phyloP scores from a whole-genome alignment of 2,113 vertebrate species.

The Pristiophorus japonicus region DNA sequence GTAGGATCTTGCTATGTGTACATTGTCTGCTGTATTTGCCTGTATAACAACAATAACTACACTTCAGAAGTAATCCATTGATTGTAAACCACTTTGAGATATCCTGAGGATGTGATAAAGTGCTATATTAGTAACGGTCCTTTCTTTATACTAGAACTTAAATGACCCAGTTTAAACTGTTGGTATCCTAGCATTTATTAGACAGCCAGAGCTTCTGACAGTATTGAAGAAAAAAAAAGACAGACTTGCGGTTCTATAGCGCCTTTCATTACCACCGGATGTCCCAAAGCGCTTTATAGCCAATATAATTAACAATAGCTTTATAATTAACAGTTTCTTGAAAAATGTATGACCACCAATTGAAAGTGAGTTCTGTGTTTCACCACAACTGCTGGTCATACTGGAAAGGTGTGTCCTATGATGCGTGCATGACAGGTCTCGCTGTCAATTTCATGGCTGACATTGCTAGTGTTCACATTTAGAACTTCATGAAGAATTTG shows the following conservation, averaged over 20 bases:
- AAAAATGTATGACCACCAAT: background rate
- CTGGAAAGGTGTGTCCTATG: too few species aligned
- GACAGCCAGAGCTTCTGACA: background rate
- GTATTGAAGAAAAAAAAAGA: background rate
- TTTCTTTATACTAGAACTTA: background rate
- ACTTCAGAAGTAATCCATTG: background rate
- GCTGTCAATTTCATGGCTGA: too few species aligned
- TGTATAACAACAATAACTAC: background rate
- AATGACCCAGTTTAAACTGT: background rate
- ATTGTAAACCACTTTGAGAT: background rate
- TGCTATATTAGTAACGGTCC: background rate
- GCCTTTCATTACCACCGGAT: too few species aligned
- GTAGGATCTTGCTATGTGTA: background rate
- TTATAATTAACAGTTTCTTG: background rate
- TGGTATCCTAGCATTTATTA: background rate
- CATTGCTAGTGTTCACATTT: too few species aligned
- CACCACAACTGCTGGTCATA: background rate
- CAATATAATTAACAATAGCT: too few species aligned
- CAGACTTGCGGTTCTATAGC: too few species aligned
- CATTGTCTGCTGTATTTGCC: background rate
- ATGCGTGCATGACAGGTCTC: too few species aligned
- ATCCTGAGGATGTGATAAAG: background rate
- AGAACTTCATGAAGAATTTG: too few species aligned
- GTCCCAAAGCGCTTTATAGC: too few species aligned
- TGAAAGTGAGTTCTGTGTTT: background rate